Evolutionary conservation across 1,140 invertebrate species (phyloP), one percentile per base, ranked within the genome.

Genomic region (Panagrolaimus sp.): DNA sequence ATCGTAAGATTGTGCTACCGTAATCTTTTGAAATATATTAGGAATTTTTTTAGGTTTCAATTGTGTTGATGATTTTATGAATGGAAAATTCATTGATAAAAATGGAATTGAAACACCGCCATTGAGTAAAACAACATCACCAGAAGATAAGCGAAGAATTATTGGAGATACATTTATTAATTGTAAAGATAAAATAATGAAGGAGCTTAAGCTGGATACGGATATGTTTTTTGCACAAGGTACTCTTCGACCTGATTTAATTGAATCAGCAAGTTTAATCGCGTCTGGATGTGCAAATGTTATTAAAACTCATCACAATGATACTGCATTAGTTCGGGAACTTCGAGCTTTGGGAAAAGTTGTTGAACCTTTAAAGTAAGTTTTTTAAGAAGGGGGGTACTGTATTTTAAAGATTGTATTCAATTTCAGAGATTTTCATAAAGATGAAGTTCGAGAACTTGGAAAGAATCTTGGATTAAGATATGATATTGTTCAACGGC

Each of bases 251-350:
- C 96, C 96, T 24, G 96, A 99, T 87, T 87, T 98, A 69, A 99
- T 98, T 79, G 96, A 99, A 86, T 96, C 93, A 72, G 95, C 96
- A 4, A 96, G 93, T 28, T 83, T 87, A 63, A 77, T 95, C 77
- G 93, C 89, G 47, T 95, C 92, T 76, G 83, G 84, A 8, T 88
- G 88, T 77, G 96, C 96, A 7, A 92, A 95, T 84, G 90, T 90
- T 14, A 99, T 99, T 78, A 99, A 99, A 86, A 98, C 96, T n/a
- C 96, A 99, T 86, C 96, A 99, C 86, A 99, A 99, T 84, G 96
- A 98, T 84, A 96, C 92, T 44, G 92, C 93, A 79, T 87, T 98
- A 24, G 93, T 99, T n/a, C 86, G 94, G 74, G 87, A 90, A 81
- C 86, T 98, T 63, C 86, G 96, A 70, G 87, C 88, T 73, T 77